Evolutionary conservation across 2,888 invertebrate species (phyloP).

Genomic region (Sminthurinus aureus): DNA sequence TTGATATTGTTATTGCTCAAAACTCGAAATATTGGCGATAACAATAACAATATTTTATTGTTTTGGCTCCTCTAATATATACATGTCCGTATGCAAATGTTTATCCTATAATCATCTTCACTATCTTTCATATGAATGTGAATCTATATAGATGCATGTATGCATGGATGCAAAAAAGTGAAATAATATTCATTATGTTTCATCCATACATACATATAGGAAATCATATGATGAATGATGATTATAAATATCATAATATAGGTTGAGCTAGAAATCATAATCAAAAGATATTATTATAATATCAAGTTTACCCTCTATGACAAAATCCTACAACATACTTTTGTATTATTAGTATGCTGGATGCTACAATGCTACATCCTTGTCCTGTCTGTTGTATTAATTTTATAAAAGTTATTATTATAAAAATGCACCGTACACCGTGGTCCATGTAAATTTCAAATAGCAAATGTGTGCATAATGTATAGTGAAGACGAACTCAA

Average conservation of each 20-base stretch:
- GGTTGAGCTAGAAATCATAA: too few species aligned
- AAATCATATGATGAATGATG: too few species aligned
- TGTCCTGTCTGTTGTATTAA: background rate
- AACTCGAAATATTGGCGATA: too few species aligned
- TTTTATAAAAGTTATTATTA: too few species aligned
- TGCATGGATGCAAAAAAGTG: too few species aligned
- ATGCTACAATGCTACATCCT: background rate
- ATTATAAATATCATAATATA: too few species aligned
- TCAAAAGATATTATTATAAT: background rate
- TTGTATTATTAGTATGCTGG: background rate
- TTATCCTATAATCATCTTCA: background rate
- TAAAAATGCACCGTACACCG: too few species aligned
- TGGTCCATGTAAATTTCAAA: background rate
- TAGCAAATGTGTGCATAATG: slow-evolving; percentile 17
- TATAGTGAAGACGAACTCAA: background rate
- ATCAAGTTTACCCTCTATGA: background rate
- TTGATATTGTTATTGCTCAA: too few species aligned
- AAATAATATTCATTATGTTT: too few species aligned
- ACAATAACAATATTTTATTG: too few species aligned
- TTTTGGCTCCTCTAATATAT: too few species aligned
- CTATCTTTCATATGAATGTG: background rate
- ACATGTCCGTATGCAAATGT: background rate
- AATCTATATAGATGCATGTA: background rate
- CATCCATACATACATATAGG: too few species aligned
- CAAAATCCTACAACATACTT: background rate